phyloP scores from a whole-genome alignment of 2,888 invertebrate species.

The Tipula confusa region DNA sequence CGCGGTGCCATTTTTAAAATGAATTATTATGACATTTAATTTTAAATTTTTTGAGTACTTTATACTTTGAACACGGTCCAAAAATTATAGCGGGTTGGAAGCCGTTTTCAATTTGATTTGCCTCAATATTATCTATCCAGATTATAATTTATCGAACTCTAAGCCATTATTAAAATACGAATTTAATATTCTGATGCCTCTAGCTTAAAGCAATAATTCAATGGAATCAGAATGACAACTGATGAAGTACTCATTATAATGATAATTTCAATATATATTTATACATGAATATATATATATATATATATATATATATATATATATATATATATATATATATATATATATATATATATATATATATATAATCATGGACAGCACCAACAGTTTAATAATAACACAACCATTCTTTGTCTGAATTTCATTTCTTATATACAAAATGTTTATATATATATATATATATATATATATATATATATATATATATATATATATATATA shows the following conservation, averaged over 20 bases:
- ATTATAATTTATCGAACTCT: neutral
- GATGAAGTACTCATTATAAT: constrained; percentile 20
- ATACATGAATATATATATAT: too few relatives aligned
- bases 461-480: too few relatives aligned
- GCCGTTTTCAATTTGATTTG: neutral
- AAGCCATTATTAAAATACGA: neutral
- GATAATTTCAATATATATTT: neutral
- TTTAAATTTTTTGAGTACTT: neutral
- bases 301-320: too few relatives aligned
- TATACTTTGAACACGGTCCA: neutral
- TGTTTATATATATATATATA: too few relatives aligned
- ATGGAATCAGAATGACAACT: neutral
- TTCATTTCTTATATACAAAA: neutral
- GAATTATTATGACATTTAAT: constrained; percentile 16
- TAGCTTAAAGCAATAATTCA: constrained; percentile 20
- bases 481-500: too few relatives aligned
- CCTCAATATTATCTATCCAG: neutral
- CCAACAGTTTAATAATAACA: constrained; percentile 12
- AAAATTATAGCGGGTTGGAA: neutral
- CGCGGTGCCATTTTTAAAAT: constrained; percentile 8
- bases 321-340: too few relatives aligned
- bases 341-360: neutral
- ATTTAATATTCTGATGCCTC: neutral
- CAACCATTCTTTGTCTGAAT: constrained; percentile 3
- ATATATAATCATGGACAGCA: neutral